Conservation (phyloP, 2,113 vertebrate species). For the Silurus meridionalis region DNA sequence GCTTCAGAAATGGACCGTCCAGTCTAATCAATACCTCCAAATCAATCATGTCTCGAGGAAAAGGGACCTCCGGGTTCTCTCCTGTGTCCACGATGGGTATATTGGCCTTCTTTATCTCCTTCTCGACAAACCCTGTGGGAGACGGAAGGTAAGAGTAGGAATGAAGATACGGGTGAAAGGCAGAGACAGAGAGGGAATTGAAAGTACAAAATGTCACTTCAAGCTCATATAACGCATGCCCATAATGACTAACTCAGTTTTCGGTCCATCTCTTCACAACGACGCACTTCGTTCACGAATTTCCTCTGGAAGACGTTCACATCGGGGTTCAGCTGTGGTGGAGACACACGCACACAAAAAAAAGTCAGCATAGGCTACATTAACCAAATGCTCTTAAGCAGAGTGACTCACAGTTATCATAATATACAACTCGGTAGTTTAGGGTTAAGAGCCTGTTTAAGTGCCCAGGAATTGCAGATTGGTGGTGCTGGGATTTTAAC, state of each 20-base stretch:
- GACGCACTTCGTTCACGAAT: constrained; percentile 95
- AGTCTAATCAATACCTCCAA: constrained; percentile 80
- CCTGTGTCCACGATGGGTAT: constrained; percentile 91
- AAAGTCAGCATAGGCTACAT: neutral
- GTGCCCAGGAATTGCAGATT: no score
- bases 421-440: no score
- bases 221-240: neutral
- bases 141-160: neutral
- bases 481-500: no score
- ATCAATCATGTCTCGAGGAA: constrained; percentile 98
- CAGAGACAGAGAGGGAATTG: neutral
- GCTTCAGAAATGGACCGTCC: neutral
- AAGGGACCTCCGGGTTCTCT: constrained; percentile 96
- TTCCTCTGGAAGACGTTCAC: constrained; percentile 98
- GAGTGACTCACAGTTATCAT: no score
- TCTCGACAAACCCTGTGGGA: constrained; percentile 93
- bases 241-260: constrained; percentile 77
- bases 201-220: neutral
- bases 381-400: no score
- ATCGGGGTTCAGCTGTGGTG: constrained; percentile 89
- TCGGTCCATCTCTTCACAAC: constrained; percentile 98
- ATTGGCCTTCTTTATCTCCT: constrained; percentile 94
- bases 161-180: neutral
- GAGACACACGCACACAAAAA: neutral
- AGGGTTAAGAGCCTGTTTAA: no score